phyloP scores from a whole-genome alignment of 2,797 vertebrate genomes.

The Clarias laeviceps region DNA sequence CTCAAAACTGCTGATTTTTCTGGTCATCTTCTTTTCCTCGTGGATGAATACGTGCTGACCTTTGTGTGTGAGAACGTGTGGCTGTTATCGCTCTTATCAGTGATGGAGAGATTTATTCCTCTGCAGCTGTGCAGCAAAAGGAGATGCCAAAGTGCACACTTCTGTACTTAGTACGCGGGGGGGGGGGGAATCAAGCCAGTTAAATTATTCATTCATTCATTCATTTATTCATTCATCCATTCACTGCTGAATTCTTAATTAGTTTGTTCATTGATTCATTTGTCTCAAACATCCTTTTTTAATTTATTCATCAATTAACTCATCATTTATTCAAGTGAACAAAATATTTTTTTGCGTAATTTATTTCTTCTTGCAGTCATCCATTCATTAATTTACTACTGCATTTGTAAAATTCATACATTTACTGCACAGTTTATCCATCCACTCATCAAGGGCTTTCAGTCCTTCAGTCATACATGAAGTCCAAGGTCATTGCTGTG shows the following conservation, averaged over 20 bases:
- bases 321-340: neutral
- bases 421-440: neutral
- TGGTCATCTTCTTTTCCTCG: neutral
- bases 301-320: neutral
- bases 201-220: neutral
- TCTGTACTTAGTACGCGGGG: neutral
- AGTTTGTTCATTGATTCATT: neutral
- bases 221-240: neutral
- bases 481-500: neutral
- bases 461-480: neutral
- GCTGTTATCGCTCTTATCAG: neutral
- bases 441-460: neutral
- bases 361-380: neutral
- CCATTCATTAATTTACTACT: neutral
- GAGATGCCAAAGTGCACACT: neutral
- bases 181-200: too few species aligned
- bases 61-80: neutral
- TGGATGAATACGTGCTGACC: neutral
- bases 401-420: neutral
- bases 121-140: neutral
- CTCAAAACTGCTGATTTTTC: neutral
- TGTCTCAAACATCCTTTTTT: neutral
- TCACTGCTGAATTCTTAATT: neutral
- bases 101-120: conserved; percentile 1
- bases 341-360: neutral